A percentile compares a stretch with the other conserved stretches of the same genome.
Evolutionary conservation across 2,113 vertebrate genomes (phyloP).

Genomic region (Plestiodon gilberti): DNA sequence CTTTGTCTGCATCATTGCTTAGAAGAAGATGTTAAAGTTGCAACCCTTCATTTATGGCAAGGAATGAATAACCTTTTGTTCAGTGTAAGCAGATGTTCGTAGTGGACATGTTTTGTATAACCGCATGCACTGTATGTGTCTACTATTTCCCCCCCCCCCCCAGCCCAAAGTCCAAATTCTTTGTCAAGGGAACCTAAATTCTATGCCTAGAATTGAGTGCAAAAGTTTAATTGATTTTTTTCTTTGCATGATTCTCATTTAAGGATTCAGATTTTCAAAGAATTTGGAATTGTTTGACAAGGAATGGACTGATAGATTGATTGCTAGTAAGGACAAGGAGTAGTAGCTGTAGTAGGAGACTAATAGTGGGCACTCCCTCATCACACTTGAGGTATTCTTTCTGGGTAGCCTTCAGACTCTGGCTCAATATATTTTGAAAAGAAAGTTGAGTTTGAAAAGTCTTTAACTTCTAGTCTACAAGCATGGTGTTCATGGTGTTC

Average conservation of each 20-base stretch:
- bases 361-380: neutral
- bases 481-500: neutral
- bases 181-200: neutral
- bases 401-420: too few relatives aligned
- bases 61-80: neutral
- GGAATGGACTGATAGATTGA: neutral
- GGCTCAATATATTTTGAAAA: neutral
- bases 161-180: neutral
- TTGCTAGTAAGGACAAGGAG: neutral
- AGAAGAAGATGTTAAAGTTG: neutral
- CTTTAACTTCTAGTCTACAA: neutral
- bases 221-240: neutral
- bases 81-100: neutral
- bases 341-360: neutral
- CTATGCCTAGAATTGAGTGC: neutral
- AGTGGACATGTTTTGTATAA: neutral
- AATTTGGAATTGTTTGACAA: neutral
- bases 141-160: too few relatives aligned
- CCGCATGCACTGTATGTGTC: neutral
- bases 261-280: neutral
- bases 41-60: neutral
- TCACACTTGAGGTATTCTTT: neutral
- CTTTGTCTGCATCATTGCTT: neutral
- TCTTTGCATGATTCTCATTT: neutral
- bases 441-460: neutral